phyloP scores from a whole-genome alignment of 2,113 vertebrate species.

The Sula dactylatra region DNA sequence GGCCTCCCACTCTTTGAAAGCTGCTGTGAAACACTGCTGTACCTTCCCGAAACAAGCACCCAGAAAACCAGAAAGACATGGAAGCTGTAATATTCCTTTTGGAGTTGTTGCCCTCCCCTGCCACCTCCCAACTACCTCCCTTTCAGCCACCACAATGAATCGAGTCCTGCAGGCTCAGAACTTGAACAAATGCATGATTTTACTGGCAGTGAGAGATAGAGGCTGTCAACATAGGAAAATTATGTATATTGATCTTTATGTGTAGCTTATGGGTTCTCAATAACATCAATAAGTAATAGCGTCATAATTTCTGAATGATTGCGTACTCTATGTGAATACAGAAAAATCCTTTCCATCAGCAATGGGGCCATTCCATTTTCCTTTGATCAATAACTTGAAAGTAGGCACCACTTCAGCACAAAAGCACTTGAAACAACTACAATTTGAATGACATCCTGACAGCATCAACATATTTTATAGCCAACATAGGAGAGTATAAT shows the following conservation, averaged over 20 bases:
- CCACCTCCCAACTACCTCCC: background rate
- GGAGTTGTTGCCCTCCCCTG: background rate
- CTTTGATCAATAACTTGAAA: background rate
- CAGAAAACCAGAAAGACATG: background rate
- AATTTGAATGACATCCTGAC: background rate
- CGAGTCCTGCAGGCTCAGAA: background rate
- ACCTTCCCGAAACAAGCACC: background rate
- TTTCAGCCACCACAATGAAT: background rate
- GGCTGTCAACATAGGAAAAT: background rate
- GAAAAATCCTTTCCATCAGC: background rate
- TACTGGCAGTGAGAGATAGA: background rate
- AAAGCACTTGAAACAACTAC: background rate
- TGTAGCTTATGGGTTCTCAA: background rate
- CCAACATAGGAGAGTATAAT: background rate
- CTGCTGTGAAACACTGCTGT: background rate
- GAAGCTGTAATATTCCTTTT: background rate
- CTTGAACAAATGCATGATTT: background rate
- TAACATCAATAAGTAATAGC: background rate
- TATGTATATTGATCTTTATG: background rate
- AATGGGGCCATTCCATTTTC: background rate
- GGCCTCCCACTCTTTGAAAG: background rate
- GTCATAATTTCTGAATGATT: background rate
- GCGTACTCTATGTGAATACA: background rate
- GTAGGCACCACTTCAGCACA: background rate
- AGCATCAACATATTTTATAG: background rate